Evolutionary conservation across 2,113 vertebrate species (phyloP), one percentile per base, ranked within the genome.

Genomic region (Rhineura floridana): DNA sequence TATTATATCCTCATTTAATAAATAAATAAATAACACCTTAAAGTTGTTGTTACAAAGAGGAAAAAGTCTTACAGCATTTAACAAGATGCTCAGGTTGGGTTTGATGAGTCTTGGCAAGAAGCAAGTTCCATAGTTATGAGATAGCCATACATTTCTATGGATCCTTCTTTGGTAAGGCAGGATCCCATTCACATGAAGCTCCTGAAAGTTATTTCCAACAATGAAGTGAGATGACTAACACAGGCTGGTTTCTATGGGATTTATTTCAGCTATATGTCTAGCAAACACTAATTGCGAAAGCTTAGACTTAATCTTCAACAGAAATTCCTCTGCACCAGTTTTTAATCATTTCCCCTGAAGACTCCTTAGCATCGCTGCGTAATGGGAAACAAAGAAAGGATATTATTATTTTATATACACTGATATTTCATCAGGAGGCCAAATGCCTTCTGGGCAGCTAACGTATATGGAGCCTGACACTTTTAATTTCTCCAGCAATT

Each of bases 401-500:
- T 94, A 95, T 95, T 95, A 96, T 94, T 95, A 95, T 95, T 96
- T 95, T 92, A 95, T 94, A 94, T 94, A 93, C 93, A 93, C 92
- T 92, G 92, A 95, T 94, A 93, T 94, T 96, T 95, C 95, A 95
- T 95, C 92, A 87, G 92, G 94, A 95, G 91, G 92, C 91, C 95
- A 91, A 81, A 94, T 96, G 92, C 94, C 93, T 95, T 94, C 93
- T 91, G 94, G 92, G 89, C 90, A 92, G 90, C 92, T 95, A 90
- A 92, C 93, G 90, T 91, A 95, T 92, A 92, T 84, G 92, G 90
- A 93, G 92, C 89, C 95, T 95, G 94, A 95, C 95, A 95, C 92
- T 95, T 95, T 95, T 95, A 95, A 96, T 95, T 96, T 95, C 92
- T 95, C 93, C 90, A 9, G 93, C 94, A 95, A 95, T 95, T 96